A percentile compares a stretch with the other conserved stretches of the same genome.
Evolutionary conservation across 2,113 vertebrate genomes (phyloP).

Genomic region (Labeo catla): DNA sequence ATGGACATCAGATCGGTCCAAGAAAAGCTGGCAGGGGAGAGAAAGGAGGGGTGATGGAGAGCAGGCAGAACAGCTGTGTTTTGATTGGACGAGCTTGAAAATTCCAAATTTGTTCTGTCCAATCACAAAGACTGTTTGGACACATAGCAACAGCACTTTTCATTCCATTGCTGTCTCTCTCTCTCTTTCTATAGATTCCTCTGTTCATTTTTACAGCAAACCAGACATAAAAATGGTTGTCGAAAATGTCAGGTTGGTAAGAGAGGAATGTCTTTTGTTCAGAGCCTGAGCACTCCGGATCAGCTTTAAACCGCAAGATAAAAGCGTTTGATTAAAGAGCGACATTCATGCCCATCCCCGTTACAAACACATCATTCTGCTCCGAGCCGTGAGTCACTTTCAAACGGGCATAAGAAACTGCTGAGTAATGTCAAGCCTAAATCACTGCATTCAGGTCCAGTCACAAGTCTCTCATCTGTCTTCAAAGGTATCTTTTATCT

Average conservation of each 20-base stretch:
- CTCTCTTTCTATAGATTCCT: neutral
- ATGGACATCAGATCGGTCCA: conserved; percentile 75
- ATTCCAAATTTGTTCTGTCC: conserved; percentile 68
- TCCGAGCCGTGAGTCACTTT: conserved; percentile 18
- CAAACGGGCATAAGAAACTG: conserved; percentile 28
- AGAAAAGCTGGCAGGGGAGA: conserved; percentile 69
- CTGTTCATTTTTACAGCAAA: conserved; percentile 24
- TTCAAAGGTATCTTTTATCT: conserved; percentile 41
- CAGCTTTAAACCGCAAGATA: conserved; percentile 60
- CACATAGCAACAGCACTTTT: conserved; percentile 47
- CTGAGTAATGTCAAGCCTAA: conserved; percentile 42
- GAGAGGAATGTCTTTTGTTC: conserved; percentile 50
- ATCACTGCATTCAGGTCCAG: conserved; percentile 43
- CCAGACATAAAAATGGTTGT: conserved; percentile 70
- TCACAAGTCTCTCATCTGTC: conserved; percentile 36
- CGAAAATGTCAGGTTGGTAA: conserved; percentile 9
- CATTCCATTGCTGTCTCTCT: conserved; percentile 28
- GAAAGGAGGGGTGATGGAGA: conserved; percentile 64
- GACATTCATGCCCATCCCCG: conserved; percentile 34
- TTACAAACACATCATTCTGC: conserved; percentile 36
- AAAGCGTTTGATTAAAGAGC: conserved; percentile 56
- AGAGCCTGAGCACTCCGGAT: conserved; percentile 57
- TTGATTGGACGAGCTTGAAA: conserved; percentile 75
- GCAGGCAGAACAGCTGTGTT: conserved; percentile 48
- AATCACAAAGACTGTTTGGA: conserved; percentile 63